Conservation (phyloP, 2,888 invertebrate genomes). For the Lacanobia oleracea region DNA sequence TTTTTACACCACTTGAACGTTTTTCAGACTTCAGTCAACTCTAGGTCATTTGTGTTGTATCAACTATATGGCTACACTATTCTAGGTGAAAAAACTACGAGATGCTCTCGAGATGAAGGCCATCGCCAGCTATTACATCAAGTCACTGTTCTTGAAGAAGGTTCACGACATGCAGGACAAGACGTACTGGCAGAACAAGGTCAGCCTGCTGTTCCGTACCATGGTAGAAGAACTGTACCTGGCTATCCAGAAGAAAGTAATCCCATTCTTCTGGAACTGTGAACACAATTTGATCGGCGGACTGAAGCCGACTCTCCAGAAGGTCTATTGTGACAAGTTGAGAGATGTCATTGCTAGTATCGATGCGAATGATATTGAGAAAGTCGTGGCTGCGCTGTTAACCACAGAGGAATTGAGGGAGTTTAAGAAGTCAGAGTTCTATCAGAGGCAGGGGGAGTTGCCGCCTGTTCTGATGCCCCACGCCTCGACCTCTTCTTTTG, state of each 20-base stretch:
- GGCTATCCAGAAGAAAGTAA: conserved; percentile 75
- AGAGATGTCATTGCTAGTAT: conserved; percentile 81
- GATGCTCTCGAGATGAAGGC: conserved; percentile 82
- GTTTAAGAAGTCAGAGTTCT: conserved; percentile 79
- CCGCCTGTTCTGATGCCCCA: conserved; percentile 31
- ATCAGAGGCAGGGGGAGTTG: conserved; percentile 66
- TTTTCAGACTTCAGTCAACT: too few relatives aligned
- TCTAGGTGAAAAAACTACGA: conserved; percentile 88
- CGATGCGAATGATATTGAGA: conserved; percentile 77
- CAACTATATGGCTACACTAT: conserved; percentile 20
- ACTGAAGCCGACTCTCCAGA: conserved; percentile 75
- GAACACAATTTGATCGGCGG: conserved; percentile 80
- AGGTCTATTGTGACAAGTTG: conserved; percentile 78
- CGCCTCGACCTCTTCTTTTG: conserved; percentile 14
- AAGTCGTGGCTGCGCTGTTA: conserved; percentile 72
- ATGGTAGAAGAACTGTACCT: conserved; percentile 80
- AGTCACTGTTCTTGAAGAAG: conserved; percentile 89
- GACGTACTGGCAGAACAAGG: conserved; percentile 80
- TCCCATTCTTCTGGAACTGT: conserved; percentile 83
- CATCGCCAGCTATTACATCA: conserved; percentile 91
- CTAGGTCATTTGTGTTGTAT: too few relatives aligned
- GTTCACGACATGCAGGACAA: conserved; percentile 75
- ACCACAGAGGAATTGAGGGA: conserved; percentile 74
- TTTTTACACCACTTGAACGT: too few relatives aligned
- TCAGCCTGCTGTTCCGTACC: conserved; percentile 75